Percentiles rank a stretch among this genome's conserved stretches.
phyloP scores from a whole-genome alignment of 1,140 invertebrate species.

The Drosophila teissieri region DNA sequence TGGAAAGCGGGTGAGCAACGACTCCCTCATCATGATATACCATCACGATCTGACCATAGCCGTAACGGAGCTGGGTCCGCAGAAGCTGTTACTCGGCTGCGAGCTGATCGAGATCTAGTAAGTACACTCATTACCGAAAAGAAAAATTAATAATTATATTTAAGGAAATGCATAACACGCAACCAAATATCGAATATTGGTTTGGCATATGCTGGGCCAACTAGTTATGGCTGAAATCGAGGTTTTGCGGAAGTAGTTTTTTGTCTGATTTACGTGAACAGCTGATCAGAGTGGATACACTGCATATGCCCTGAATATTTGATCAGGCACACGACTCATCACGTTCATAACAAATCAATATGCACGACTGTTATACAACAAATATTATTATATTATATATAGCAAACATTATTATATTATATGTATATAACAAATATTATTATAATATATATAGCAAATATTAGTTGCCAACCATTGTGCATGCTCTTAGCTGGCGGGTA shows the following conservation, averaged over 20 bases:
- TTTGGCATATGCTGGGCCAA: too few relatives aligned
- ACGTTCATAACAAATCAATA: background rate
- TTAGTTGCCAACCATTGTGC: too few relatives aligned
- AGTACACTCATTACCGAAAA: constrained; percentile 81
- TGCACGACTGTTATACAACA: background rate
- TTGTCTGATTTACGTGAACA: background rate
- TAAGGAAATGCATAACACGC: background rate
- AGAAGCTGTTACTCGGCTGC: constrained; percentile 89
- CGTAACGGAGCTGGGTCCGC: constrained; percentile 89
- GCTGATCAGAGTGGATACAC: background rate
- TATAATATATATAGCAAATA: too few relatives aligned
- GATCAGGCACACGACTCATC: background rate
- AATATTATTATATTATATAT: background rate
- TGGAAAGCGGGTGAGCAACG: constrained; percentile 87
- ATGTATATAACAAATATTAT: too few relatives aligned
- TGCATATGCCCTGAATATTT: constrained; percentile 1
- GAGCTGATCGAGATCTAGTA: constrained; percentile 94
- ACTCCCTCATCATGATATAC: constrained; percentile 89
- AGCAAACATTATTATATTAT: too few relatives aligned
- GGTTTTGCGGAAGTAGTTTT: constrained; percentile 22
- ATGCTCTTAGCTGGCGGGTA: background rate
- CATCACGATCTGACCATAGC: constrained; percentile 92
- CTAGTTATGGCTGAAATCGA: constrained; percentile 5
- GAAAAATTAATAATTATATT: background rate
- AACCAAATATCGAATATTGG: too few relatives aligned